These are phyloP conservation scores for Diplodus sargus DNA, from an alignment of 2,797 vertebrate genomes.

Conservation along the genomic window DNA sequence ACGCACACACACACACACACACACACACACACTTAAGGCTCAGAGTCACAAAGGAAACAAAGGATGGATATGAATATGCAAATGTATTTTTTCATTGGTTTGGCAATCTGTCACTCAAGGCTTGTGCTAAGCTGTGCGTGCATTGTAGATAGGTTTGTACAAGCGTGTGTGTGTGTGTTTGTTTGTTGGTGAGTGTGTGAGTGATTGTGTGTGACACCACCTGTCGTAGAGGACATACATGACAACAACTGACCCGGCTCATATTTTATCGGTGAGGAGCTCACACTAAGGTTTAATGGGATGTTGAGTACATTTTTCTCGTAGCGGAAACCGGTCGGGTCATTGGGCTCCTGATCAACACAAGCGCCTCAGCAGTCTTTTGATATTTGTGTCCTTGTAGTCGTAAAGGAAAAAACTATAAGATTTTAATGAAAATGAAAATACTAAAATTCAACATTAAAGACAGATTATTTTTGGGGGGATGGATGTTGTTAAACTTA, in stretches of 20 bases:
- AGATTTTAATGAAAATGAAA: neutral
- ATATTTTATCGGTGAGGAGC: neutral
- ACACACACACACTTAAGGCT: neutral
- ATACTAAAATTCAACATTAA: too few species aligned
- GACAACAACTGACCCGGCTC: conserved; percentile 1
- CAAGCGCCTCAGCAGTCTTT: neutral
- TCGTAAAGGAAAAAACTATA: neutral
- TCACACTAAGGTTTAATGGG: neutral
- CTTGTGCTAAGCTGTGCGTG: neutral
- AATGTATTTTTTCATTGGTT: conserved; percentile 27
- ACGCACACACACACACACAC: neutral
- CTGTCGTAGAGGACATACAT: neutral
- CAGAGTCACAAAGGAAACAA: conserved; percentile 14
- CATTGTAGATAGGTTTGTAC: neutral
- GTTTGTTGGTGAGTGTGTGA: neutral
- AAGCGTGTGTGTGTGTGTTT: neutral
- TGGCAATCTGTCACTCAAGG: conserved; percentile 45
- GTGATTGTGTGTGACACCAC: conserved; percentile 4
- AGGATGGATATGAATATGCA: conserved; percentile 34
- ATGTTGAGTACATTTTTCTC: neutral
- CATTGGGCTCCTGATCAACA: neutral
- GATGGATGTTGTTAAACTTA: too few species aligned
- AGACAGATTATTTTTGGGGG: too few species aligned
- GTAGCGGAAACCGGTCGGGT: neutral
- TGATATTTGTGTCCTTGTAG: neutral